These are phyloP conservation scores for Phrynocephalus vlangalii DNA, from an alignment of 2,797 vertebrate genomes.

Conservation along the genomic window DNA sequence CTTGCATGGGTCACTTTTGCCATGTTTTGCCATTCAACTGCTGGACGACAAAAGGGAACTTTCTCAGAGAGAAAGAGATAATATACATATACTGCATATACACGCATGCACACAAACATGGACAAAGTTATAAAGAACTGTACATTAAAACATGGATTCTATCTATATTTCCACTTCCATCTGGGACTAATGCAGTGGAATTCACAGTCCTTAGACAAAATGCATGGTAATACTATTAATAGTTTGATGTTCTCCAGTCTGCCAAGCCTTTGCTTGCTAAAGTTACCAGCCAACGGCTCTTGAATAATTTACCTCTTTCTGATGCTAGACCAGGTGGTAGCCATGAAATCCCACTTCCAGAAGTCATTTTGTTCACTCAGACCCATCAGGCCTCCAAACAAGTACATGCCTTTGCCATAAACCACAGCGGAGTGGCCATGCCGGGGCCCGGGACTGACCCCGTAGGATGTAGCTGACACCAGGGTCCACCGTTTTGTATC, in stretches of 20 bases:
- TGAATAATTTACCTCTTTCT: constrained; percentile 78
- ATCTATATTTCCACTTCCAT: not conserved
- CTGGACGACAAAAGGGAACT: too few relatives aligned
- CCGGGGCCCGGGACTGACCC: constrained; percentile 81
- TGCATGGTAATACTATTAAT: not conserved
- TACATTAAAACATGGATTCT: not conserved
- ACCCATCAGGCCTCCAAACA: constrained; percentile 86
- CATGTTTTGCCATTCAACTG: too few relatives aligned
- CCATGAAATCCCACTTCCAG: constrained; percentile 85
- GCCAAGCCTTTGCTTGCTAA: not conserved
- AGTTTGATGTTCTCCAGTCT: not conserved
- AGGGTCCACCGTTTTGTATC: constrained; percentile 81
- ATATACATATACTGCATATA: too few relatives aligned
- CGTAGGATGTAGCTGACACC: constrained; percentile 60
- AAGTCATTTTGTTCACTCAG: constrained; percentile 88
- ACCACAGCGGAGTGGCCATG: constrained; percentile 84
- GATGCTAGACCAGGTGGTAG: constrained; percentile 81
- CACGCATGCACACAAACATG: not conserved
- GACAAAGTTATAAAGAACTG: not conserved
- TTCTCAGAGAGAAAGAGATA: too few relatives aligned
- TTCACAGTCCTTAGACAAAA: not conserved
- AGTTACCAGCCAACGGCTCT: not conserved
- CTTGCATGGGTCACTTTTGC: too few relatives aligned
- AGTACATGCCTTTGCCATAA: constrained; percentile 82
- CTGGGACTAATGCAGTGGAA: not conserved